These are phyloP conservation scores for Rallus limicola DNA, from an alignment of 2,113 vertebrate genomes.

Conservation along the genomic window DNA sequence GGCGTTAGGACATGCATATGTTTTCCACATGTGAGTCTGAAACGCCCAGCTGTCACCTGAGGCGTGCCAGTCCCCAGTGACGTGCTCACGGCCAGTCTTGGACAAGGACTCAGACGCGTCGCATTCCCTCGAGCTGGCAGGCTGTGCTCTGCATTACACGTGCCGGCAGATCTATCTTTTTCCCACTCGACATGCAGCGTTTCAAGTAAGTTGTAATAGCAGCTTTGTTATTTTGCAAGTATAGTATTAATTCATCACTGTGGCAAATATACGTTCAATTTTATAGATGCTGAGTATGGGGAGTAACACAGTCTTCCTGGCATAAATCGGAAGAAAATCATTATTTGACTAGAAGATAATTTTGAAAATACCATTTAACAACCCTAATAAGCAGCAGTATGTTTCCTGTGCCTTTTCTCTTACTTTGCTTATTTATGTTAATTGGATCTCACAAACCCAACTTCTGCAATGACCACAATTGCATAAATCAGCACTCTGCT, in stretches of 20 bases:
- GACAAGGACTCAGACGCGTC: rapidly evolving
- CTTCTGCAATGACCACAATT: neutral
- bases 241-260: neutral
- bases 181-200: neutral
- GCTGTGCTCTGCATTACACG: neutral
- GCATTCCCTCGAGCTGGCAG: rapidly evolving
- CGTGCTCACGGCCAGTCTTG: neutral
- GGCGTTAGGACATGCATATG: neutral
- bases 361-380: neutral
- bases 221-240: neutral
- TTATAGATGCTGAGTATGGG: neutral
- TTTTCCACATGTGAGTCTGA: neutral
- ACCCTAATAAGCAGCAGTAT: neutral
- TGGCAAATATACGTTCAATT: neutral
- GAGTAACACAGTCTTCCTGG: neutral
- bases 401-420: neutral
- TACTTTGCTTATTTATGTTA: neutral
- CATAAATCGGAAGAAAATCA: neutral
- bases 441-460: conserved; percentile 32
- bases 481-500: conserved; percentile 18
- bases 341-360: neutral
- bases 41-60: neutral
- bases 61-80: neutral
- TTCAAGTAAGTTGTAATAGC: neutral
- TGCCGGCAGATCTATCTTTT: neutral